Base-by-base conservation (phyloP, 1,140 invertebrate genomes). In the Philopotamus ludificatus region DNA sequence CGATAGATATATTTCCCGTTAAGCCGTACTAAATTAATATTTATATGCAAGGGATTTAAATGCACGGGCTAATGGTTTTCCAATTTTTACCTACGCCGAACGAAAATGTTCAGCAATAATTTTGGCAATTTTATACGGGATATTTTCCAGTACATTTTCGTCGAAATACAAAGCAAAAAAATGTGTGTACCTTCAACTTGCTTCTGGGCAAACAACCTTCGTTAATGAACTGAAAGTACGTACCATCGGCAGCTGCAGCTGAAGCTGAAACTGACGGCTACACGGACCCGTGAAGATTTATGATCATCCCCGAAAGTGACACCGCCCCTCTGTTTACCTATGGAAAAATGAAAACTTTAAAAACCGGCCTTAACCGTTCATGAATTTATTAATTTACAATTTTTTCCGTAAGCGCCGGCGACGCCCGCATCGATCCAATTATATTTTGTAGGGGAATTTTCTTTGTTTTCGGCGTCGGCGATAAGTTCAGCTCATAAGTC, bases 341-440 rank as follows among this genome's bases (percentile, higher is more conserved):
- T 66, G 57, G n/a, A 60, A 59, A 66, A 66, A 66, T 64, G 47
- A 55, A 57, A 66, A 53, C n/a, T 57, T 57, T 57, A 57, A 57
- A 53, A 20, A n/a, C n/a, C n/a, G n/a, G n/a, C n/a, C n/a, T n/a
- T n/a, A n/a, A n/a, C n/a, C n/a, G n/a, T n/a, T n/a, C n/a, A n/a
- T n/a, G n/a, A n/a, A n/a, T n/a, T n/a, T n/a, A n/a, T n/a, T n/a
- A n/a, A n/a, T n/a, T n/a, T n/a, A n/a, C n/a, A n/a, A n/a, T n/a
- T n/a, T n/a, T n/a, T n/a, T n/a, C n/a, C n/a, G n/a, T n/a, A n/a
- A n/a, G n/a, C n/a, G n/a, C n/a, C n/a, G n/a, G n/a, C n/a, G n/a
- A n/a, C n/a, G n/a, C n/a, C n/a, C n/a, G n/a, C n/a, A n/a, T n/a
- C n/a, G n/a, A n/a, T n/a, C n/a, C n/a, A n/a, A n/a, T n/a, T n/a